Percentiles rank a stretch among this genome's conserved stretches.
Evolutionary conservation across 1,140 invertebrate species (phyloP).

Genomic region (Hylaeus anthracinus): DNA sequence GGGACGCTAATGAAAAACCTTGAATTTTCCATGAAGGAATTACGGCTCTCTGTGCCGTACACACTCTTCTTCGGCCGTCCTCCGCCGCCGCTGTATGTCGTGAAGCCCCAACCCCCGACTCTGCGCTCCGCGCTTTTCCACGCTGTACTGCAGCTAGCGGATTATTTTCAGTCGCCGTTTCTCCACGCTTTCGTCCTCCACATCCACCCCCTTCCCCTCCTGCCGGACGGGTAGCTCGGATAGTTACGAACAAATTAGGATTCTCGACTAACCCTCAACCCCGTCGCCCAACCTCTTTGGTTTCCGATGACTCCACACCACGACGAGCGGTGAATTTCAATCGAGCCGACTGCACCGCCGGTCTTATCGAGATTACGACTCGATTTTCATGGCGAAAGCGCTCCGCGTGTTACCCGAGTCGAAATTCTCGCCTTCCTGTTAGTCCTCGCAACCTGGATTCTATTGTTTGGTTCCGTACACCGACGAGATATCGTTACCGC

Average conservation of each 20-base stretch:
- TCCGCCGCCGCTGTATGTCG: background rate
- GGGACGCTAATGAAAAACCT: conserved; percentile 79
- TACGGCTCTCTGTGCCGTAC: conserved; percentile 57
- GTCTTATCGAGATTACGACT: conserved; percentile 28
- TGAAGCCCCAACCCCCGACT: conserved; percentile 3
- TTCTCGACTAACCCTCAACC: conserved; percentile 20
- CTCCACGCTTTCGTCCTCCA: background rate
- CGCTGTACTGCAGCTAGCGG: conserved; percentile 24
- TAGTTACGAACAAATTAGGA: conserved; percentile 53
- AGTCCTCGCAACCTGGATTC: too few relatives aligned
- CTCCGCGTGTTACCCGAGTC: background rate
- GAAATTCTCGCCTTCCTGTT: too few relatives aligned
- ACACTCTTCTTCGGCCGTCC: background rate
- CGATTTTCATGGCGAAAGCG: conserved; percentile 33
- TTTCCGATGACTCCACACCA: conserved; percentile 32
- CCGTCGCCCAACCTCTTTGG: background rate
- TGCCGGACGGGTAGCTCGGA: background rate
- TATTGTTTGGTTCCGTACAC: too few relatives aligned
- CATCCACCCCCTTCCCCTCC: too few relatives aligned
- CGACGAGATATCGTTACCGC: too few relatives aligned
- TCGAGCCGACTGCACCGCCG: background rate
- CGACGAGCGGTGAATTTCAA: conserved; percentile 28
- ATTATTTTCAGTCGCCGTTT: conserved; percentile 39
- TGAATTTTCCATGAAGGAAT: conserved; percentile 80
- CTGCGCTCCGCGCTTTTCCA: background rate